Evolutionary conservation across 2,113 vertebrate genomes (phyloP), one percentile per base, ranked within the genome.

Genomic region (Prionailurus bengalensis): DNA sequence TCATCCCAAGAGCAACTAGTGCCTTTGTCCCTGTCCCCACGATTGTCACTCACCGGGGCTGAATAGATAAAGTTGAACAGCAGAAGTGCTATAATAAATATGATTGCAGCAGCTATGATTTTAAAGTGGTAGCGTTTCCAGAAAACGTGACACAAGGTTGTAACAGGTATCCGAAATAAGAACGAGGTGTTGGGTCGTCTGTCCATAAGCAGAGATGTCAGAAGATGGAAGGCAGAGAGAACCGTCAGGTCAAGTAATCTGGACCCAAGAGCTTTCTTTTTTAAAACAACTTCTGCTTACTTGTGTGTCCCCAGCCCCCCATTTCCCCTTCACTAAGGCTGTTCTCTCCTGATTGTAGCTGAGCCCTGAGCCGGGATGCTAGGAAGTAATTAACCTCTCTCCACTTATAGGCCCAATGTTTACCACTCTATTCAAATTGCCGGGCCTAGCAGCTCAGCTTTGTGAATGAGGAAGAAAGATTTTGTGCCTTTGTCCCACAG

Each of bases 31-130:
- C 5, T 4, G 31, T 36, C 66, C 68, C 80, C 1, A 0, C 5
- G 33, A 2, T 27, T 12, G 29, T 16, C 8, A 7, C 99, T 99
- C 93, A 99, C 99, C 0, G 98, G 98, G 1, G 97, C 3, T 0
- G 98, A 80, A 2, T 98, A 99, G 73, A 99, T 13, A 29, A 99
- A 99, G 80, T 92, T 89, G 11, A 98, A 79, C 17, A 98, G 91
- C 55, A 98, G 4, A 1, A 98, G 80, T 27, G 89, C 68, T 0
- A 96, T 4, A 5, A 95, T 1, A 6, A 92, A 0, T 0, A 85
- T 4, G 63, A 97, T 1, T 0, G 1, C 1, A 0, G 68, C 0
- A 12, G 70, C 3, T 2, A 96, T 1, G 91, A 99, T 51, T 5
- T 91, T 97, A 84, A 80, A 90, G n/a, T 95, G 98, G 96, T 98